Conservation (phyloP, 1,140 invertebrate species). For the Campoletis sonorensis region DNA sequence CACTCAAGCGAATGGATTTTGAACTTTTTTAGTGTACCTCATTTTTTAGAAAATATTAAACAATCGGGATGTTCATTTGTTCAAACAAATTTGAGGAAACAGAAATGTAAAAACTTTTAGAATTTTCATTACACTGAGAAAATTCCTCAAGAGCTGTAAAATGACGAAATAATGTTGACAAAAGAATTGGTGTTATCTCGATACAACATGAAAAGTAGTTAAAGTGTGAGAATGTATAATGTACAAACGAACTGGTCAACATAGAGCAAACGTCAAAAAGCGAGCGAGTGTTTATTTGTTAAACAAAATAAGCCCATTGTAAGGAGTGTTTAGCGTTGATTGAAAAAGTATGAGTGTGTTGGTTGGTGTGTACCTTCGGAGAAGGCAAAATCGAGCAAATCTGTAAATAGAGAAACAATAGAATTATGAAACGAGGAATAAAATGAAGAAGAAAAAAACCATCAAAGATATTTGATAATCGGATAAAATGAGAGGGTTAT, state of each 20-base stretch:
- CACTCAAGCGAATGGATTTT: no score
- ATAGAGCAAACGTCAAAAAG: not conserved
- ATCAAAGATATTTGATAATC: constrained; percentile 38
- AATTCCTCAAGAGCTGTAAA: no score
- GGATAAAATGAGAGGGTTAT: not conserved
- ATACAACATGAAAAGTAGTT: not conserved
- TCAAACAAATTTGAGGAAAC: not conserved
- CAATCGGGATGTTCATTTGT: no score
- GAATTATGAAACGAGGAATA: constrained; percentile 33
- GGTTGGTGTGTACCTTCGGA: constrained; percentile 65
- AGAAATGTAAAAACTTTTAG: not conserved
- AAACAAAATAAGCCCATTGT: not conserved
- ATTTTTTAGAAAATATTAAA: no score
- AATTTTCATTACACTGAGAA: no score
- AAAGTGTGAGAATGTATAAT: not conserved
- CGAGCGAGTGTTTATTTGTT: not conserved
- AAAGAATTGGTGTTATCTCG: no score
- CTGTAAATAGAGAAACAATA: constrained; percentile 66
- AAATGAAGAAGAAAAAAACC: constrained; percentile 38
- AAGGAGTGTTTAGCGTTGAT: not conserved
- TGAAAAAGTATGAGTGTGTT: constrained; percentile 36
- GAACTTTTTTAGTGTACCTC: no score
- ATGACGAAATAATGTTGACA: no score
- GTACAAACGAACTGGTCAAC: not conserved
- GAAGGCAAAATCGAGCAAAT: constrained; percentile 70